Evolutionary conservation across 2,888 invertebrate genomes (phyloP), one percentile per base, ranked within the genome.

Genomic region (Sympetrum striolatum): DNA sequence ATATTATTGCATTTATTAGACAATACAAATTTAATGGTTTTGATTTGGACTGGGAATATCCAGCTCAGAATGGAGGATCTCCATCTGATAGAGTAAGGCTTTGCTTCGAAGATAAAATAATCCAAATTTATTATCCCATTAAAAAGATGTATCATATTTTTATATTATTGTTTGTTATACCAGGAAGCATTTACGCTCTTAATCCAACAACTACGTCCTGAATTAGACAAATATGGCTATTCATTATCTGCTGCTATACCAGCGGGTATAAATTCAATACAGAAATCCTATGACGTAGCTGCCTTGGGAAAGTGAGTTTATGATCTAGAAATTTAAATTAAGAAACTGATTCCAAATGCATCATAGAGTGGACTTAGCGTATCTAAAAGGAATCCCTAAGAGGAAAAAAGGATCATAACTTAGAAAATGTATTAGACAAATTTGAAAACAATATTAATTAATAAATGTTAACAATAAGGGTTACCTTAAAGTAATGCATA

Each of bases 11-110:
- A 0, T 95, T 96, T 92, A 92, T 96, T 0, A 92, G 93, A 79
- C 93, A 94, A 3, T 94, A 96, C 92, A 94, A 94, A 0, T 97
- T 97, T 91, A 96, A 97, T 92, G 97, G 97, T 1, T 94, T 97
- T 0, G 97, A 97, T 92, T 86, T 97, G 0, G 96, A 97, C 93
- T 97, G 97, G 97, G 96, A 96, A 92, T 96, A 96, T 92, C 96
- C 96, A 0, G 95, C 94, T 90, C 95, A 95, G 81, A 93, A 96
- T 48, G 96, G 96, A 91, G 94, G 95, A 39, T 94, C 93, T 0
- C 64, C 91, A 14, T 93, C 93, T 0, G 96, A 96, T 90, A 92
- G 92, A 91, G 91, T 92, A 91, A 44, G 22, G 53, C 14, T 0
- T 0, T 53, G 18, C 0, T 53, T 2, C 31, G 5, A 39, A 15